Evolutionary conservation across 2,797 vertebrate species (phyloP), one percentile per base, ranked within the genome.

Genomic region (Heterohyrax brucei): DNA sequence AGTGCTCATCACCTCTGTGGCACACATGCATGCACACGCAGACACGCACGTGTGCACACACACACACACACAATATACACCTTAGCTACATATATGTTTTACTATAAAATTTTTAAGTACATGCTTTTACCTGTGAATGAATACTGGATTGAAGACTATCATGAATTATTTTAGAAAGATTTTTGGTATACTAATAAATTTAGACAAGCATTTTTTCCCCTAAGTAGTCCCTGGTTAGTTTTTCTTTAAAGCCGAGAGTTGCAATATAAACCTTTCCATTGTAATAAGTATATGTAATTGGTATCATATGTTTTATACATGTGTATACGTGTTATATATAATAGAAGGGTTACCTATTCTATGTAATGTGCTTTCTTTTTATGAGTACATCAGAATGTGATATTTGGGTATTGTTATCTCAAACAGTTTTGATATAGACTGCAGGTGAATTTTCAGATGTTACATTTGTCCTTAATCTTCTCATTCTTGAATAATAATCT

Each of bases 361-460:
- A 2, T 94, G 12, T 53, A 10, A 10, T 33, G 1, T 39, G 1
- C 24, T 81, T 46, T 77, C 39, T 80, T 0, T 75, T 12, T 66
- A n/a, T 73, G 24, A 85, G 24, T 76, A 1, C 75, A 22, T 79
- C 28, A 81, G 4, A 85, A 82, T 24, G 7, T 64, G 8, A 28
- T 75, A 6, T n/a, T 3, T 64, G 1, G 53, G 13, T 76, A 62
- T 70, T 33, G 59, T 1, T 62, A 39, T 86, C 30, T 62, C 44
- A 81, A 87, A 64, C 18, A 70, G 28, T 89, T 72, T 78, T 70
- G 62, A 72, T 72, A 75, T 21, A 87, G 12, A 14, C 16, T 7
- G 3, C 77, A 70, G 39, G 19, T 72, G 78, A 77, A 76, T 94
- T 95, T 81, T 66, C 97, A 39, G 28, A 56, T 94, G 21, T 87